phyloP scores from a whole-genome alignment of 2,888 invertebrate genomes.

The Cordilura impudica region DNA sequence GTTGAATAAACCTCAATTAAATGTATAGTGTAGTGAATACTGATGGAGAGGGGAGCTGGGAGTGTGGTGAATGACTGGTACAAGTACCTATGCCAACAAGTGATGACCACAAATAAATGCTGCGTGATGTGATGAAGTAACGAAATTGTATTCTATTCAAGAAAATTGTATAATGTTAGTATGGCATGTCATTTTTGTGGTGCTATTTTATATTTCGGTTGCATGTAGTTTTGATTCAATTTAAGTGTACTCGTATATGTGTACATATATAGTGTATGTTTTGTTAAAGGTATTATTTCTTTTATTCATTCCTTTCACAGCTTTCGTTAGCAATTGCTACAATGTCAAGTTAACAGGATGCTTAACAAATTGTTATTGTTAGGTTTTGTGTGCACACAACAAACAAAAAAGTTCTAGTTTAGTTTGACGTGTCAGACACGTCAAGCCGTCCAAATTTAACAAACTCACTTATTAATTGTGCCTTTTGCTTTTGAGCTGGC shows the following conservation, averaged over 20 bases:
- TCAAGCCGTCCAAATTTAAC: constrained; percentile 39
- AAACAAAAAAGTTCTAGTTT: not conserved
- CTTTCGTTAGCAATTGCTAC: constrained; percentile 61
- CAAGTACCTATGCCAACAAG: constrained; percentile 8
- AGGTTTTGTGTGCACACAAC: constrained; percentile 29
- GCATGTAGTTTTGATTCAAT: constrained; percentile 22
- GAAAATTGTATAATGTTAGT: constrained; percentile 40
- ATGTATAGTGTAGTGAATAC: not conserved
- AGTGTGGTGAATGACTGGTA: too few species aligned
- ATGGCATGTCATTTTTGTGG: constrained; percentile 21
- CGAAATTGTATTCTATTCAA: constrained; percentile 38
- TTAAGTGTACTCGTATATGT: not conserved
- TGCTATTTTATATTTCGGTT: not conserved
- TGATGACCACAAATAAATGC: constrained; percentile 31
- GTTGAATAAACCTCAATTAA: constrained; percentile 24
- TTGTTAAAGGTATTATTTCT: too few species aligned
- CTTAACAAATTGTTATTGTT: constrained; percentile 69
- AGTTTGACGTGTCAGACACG: constrained; percentile 54
- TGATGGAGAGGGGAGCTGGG: not conserved
- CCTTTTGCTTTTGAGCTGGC: not conserved
- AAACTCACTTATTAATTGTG: constrained; percentile 49
- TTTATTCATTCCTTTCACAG: constrained; percentile 22
- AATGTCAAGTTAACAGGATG: constrained; percentile 72
- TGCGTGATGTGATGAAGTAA: constrained; percentile 16
- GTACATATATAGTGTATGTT: too few species aligned